Conservation (phyloP, 2,888 invertebrate species). For the Athripsodes cinereus region DNA sequence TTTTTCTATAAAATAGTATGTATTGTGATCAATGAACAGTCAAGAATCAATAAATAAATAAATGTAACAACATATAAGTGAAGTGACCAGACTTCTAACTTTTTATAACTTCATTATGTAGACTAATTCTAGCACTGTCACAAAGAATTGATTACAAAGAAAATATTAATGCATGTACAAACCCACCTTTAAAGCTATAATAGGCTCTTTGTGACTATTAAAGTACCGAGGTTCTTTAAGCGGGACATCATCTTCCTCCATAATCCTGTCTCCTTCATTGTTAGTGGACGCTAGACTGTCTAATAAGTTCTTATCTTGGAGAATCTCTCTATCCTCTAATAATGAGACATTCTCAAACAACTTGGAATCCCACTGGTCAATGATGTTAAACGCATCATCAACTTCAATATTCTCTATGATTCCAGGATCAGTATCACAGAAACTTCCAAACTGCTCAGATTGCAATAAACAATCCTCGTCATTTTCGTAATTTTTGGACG, state of each 20-base stretch:
- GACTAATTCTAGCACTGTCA: no score
- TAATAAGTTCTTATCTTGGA: slow-evolving; percentile 41
- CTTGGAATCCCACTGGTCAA: slow-evolving; percentile 25
- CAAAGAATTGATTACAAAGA: no score
- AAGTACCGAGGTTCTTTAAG: slow-evolving; percentile 37
- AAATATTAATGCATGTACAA: no score
- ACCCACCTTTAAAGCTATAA: slow-evolving; percentile 44
- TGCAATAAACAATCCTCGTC: slow-evolving; percentile 17
- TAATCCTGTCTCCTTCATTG: slow-evolving; percentile 30
- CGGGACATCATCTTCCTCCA: slow-evolving; percentile 27
- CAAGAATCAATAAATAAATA: no score
- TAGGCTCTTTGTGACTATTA: slow-evolving; percentile 42
- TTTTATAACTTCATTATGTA: no score
- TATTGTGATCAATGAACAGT: no score
- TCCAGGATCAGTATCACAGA: slow-evolving; percentile 21
- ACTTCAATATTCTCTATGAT: slow-evolving; percentile 22
- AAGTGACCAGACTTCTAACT: no score
- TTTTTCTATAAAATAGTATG: no score
- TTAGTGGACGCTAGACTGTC: slow-evolving; percentile 39
- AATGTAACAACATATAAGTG: no score
- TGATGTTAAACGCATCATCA: slow-evolving; percentile 18
- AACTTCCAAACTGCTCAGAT: slow-evolving; percentile 15
- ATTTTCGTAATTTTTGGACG: slow-evolving; percentile 7
- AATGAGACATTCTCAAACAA: slow-evolving; percentile 23
- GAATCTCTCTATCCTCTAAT: slow-evolving; percentile 12